phyloP scores from a whole-genome alignment of 30 jellyfish, hydroid and myxozoan genomes.

The Hydractinia symbiolongicarpus region DNA sequence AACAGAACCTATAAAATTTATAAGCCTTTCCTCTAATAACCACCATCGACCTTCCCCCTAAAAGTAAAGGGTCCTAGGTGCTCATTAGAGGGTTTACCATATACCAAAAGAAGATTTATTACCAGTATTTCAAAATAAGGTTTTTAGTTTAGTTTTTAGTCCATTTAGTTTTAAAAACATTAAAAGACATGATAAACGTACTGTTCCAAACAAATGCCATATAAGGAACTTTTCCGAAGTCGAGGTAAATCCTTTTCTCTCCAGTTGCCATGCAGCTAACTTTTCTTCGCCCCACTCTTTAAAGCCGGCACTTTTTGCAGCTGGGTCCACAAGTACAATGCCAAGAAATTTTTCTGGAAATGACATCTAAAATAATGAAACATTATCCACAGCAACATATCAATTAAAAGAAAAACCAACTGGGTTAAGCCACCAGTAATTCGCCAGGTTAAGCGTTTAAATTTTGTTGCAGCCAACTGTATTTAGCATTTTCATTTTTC shows the following conservation, averaged over 20 bases:
- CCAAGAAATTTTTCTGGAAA: conserved; percentile 80
- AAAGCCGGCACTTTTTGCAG: conserved; percentile 92
- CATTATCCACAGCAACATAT: not conserved
- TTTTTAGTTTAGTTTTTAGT: too few relatives aligned
- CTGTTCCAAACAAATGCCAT: conserved; percentile 95
- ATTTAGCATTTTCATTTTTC: too few relatives aligned
- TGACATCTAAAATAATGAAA: conserved; percentile 16
- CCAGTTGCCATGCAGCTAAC: conserved; percentile 95
- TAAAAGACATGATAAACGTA: conserved; percentile 16
- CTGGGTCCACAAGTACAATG: conserved; percentile 81
- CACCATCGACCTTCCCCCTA: too few relatives aligned
- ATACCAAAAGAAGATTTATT: too few relatives aligned
- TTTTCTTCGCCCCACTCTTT: conserved; percentile 98
- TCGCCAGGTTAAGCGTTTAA: not conserved
- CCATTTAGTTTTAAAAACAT: too few relatives aligned
- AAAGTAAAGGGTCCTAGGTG: too few relatives aligned
- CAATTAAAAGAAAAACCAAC: not conserved
- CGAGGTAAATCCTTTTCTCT: conserved; percentile 85
- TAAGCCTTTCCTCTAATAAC: too few relatives aligned
- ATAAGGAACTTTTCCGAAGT: conserved; percentile 80
- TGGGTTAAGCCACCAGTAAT: not conserved
- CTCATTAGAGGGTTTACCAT: too few relatives aligned
- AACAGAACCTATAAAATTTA: too few relatives aligned
- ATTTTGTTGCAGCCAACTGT: too few relatives aligned
- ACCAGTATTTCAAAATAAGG: too few relatives aligned